Conservation (phyloP, 2,797 vertebrate genomes). For the Acrocephalus scirpaceus region DNA sequence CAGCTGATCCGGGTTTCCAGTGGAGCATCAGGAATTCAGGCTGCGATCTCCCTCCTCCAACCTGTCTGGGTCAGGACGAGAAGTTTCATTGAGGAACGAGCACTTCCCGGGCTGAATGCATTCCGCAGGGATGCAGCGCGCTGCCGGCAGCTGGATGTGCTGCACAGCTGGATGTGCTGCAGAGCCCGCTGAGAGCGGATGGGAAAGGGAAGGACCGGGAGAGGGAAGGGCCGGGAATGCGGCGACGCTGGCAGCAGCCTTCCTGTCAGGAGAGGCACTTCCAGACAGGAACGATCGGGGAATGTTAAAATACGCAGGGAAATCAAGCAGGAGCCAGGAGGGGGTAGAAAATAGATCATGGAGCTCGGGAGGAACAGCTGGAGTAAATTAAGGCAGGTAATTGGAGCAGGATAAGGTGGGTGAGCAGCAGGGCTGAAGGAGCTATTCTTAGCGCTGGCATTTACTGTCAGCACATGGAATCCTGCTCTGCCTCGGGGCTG, state of each 20-base stretch:
- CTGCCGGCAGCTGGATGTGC: background rate
- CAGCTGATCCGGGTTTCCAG: background rate
- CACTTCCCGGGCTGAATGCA: conserved; percentile 8
- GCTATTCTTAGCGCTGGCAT: conserved; percentile 57
- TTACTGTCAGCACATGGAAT: conserved; percentile 5
- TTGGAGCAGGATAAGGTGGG: conserved; percentile 54
- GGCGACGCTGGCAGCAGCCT: background rate
- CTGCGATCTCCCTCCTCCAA: background rate
- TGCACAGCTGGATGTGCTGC: conserved; percentile 5
- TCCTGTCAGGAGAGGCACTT: conserved; percentile 23
- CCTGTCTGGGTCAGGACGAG: background rate
- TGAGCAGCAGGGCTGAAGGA: conserved; percentile 55
- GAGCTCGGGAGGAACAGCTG: conserved; percentile 45
- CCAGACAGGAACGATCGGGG: background rate
- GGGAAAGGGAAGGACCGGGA: background rate
- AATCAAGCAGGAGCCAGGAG: conserved; percentile 32
- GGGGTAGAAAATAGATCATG: conserved; percentile 47
- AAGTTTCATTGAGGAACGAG: conserved; percentile 31
- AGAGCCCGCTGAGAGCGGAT: background rate
- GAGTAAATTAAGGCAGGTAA: conserved; percentile 61
- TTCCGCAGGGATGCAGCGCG: background rate
- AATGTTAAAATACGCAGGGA: background rate
- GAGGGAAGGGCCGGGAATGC: background rate
- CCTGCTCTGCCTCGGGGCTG: background rate
- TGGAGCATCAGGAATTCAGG: background rate